A percentile compares a stretch with the other conserved stretches of the same genome.
Evolutionary conservation across 2,888 invertebrate species (phyloP).

Genomic region (Pseudolycoriella hygida): DNA sequence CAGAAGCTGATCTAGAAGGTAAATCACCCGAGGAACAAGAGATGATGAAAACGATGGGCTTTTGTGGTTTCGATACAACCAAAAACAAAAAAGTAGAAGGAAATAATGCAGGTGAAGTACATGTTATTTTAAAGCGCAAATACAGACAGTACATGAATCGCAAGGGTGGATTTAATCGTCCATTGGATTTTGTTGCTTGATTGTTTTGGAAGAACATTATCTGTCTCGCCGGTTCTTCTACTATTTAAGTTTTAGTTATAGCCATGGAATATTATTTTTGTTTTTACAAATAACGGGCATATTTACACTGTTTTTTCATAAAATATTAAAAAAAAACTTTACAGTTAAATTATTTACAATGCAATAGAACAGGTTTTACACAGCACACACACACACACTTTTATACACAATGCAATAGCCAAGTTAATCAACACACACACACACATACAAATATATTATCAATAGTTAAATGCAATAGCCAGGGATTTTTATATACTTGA

Average conservation of each 20-base stretch:
- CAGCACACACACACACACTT: neutral
- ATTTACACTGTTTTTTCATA: slow-evolving; percentile 2
- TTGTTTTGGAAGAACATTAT: slow-evolving; percentile 15
- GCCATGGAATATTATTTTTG: neutral
- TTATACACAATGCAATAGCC: slow-evolving; percentile 1
- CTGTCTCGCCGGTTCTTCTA: neutral
- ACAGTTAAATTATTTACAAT: slow-evolving; percentile 1
- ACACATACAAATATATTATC: neutral
- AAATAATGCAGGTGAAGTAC: slow-evolving; percentile 87
- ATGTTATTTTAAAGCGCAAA: slow-evolving; percentile 88
- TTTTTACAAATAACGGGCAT: slow-evolving; percentile 1
- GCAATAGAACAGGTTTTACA: slow-evolving; percentile 1
- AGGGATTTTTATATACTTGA: neutral
- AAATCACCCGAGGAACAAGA: slow-evolving; percentile 82
- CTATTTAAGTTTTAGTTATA: neutral
- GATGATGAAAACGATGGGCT: slow-evolving; percentile 95
- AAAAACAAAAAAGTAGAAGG: slow-evolving; percentile 92
- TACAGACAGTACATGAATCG: slow-evolving; percentile 99
- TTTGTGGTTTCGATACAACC: slow-evolving; percentile 87
- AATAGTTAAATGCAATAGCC: neutral
- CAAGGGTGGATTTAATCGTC: slow-evolving; percentile 96
- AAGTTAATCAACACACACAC: neutral
- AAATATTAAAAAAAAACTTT: neutral
- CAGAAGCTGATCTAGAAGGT: slow-evolving; percentile 75
- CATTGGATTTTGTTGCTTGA: slow-evolving; percentile 86